Percentiles rank a stretch among this genome's conserved stretches.
phyloP scores from a whole-genome alignment of 2,797 vertebrate genomes.

The Tadarida brasiliensis region DNA sequence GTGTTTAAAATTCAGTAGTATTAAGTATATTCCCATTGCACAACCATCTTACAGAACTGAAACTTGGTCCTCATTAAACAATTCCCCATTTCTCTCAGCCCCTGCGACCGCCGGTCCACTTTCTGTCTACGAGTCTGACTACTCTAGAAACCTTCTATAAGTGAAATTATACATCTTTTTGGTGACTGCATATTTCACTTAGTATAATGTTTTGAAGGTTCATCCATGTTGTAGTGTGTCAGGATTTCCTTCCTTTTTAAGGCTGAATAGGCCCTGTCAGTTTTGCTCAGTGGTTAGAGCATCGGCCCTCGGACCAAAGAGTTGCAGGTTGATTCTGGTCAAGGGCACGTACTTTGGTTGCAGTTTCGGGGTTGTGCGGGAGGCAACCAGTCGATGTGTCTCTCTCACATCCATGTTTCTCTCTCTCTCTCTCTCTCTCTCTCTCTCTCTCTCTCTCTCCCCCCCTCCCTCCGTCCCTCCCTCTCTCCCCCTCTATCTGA shows the following conservation, averaged over 20 bases:
- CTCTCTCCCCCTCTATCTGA: no score
- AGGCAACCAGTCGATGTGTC: no score
- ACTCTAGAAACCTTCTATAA: not conserved
- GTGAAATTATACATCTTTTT: not conserved
- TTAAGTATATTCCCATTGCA: not conserved
- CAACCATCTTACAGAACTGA: not conserved
- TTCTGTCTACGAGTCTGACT: not conserved
- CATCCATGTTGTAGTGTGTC: not conserved
- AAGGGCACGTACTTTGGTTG: no score
- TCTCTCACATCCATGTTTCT: no score
- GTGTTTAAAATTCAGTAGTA: not conserved
- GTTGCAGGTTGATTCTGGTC: no score
- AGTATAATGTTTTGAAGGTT: not conserved
- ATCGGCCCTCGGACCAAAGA: no score
- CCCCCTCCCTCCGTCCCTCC: no score
- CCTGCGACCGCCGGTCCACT: not conserved
- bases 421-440: no score
- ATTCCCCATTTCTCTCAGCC: not conserved
- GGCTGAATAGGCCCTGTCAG: not conserved
- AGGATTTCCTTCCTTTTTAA: not conserved
- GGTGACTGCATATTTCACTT: not conserved
- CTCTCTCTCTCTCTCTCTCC: no score
- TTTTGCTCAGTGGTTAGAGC: no score
- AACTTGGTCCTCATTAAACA: not conserved
- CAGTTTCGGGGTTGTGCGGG: no score